phyloP scores from a whole-genome alignment of 2,113 vertebrate genomes.

The Lycaon pictus region DNA sequence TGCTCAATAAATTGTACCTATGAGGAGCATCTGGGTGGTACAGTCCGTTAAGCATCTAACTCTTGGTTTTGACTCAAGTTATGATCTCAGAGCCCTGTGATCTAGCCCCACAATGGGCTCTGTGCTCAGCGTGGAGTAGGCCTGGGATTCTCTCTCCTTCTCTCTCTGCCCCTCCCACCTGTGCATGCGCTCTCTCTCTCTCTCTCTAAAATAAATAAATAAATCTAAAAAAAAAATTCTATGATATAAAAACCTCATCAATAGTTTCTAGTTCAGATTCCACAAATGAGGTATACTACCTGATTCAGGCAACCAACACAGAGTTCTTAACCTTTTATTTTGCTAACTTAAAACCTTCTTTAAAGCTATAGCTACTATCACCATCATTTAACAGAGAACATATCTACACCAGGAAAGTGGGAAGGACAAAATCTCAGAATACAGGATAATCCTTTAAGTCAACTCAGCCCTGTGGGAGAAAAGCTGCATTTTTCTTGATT shows the following conservation, averaged over 20 bases:
- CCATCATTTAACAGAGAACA: not conserved
- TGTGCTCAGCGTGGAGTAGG: not conserved
- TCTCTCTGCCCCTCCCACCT: not conserved
- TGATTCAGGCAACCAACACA: not conserved
- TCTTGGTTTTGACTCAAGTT: not conserved
- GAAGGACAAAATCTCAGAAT: not conserved
- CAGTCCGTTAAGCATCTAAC: not conserved
- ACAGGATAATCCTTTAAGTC: constrained; percentile 17
- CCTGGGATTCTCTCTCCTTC: no score
- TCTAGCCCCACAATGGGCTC: not conserved
- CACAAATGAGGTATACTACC: not conserved
- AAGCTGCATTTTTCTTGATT: not conserved
- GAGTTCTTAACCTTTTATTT: not conserved
- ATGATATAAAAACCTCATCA: not conserved
- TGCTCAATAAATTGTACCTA: not conserved
- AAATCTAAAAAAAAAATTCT: not conserved
- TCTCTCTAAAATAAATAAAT: not conserved
- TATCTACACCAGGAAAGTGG: not conserved
- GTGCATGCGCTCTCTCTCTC: not conserved
- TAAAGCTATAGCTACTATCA: not conserved
- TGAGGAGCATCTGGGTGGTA: not conserved
- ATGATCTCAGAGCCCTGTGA: not conserved
- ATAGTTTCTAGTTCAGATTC: not conserved
- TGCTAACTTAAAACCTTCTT: constrained; percentile 6
- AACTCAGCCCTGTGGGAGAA: not conserved